A percentile compares a stretch with the other conserved stretches of the same genome.
Conservation (phyloP, 2,113 vertebrate species). For the Archilochus colubris region DNA sequence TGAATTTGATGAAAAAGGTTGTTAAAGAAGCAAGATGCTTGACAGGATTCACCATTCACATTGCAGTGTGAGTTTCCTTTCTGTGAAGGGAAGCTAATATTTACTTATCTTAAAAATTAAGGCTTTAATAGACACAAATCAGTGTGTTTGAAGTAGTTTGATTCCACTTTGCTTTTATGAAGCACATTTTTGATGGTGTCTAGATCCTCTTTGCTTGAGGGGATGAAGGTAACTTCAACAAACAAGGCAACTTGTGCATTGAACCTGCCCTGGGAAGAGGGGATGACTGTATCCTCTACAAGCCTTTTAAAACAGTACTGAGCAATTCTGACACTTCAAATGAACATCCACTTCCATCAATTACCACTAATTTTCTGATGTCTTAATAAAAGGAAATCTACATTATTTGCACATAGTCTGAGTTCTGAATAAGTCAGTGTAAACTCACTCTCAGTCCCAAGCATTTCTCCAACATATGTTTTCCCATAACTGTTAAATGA, state of each 20-base stretch:
- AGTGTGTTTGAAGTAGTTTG: not conserved
- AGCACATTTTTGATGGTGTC: not conserved
- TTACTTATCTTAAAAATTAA: not conserved
- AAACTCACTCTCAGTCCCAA: not conserved
- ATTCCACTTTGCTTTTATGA: not conserved
- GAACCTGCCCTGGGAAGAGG: not conserved
- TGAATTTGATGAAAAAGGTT: not conserved
- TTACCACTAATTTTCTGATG: not conserved
- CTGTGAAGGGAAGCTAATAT: not conserved
- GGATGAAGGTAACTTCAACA: not conserved
- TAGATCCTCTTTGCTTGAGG: not conserved
- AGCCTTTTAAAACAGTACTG: not conserved
- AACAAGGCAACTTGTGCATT: not conserved
- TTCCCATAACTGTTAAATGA: slow-evolving; percentile 18
- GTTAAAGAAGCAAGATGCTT: not conserved
- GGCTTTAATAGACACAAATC: not conserved
- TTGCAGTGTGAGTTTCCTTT: not conserved
- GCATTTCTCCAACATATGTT: not conserved
- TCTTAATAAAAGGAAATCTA: not conserved
- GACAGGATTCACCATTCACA: not conserved
- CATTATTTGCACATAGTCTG: not conserved
- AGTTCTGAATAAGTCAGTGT: not conserved
- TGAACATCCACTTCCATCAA: fast-evolving
- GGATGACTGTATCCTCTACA: not conserved
- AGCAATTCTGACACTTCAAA: not conserved